A percentile compares a stretch with the other conserved stretches of the same genome.
phyloP scores from a whole-genome alignment of 2,888 invertebrate species.

The Cantharis flavilabris region DNA sequence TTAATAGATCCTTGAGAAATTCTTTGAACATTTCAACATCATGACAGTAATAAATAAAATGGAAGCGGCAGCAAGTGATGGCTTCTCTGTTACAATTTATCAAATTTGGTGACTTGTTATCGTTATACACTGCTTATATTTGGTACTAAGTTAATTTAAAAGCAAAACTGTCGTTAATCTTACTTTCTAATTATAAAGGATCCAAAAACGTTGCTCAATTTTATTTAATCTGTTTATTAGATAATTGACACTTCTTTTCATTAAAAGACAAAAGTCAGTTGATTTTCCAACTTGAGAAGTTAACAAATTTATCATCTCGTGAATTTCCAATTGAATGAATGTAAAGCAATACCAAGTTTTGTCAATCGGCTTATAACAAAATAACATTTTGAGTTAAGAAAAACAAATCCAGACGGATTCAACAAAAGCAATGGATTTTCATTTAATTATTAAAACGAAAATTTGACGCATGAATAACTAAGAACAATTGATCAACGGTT shows the following conservation, averaged over 20 bases:
- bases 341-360: not conserved
- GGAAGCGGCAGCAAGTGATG: not conserved
- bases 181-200: constrained; percentile 6
- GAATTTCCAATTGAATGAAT: not conserved
- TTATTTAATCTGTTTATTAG: constrained; percentile 11
- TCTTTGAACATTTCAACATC: not conserved
- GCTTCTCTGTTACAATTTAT: not conserved
- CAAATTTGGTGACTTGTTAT: not conserved
- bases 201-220: constrained; percentile 9
- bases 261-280: not conserved
- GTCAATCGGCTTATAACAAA: not conserved
- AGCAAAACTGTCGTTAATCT: constrained; percentile 11
- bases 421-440: not conserved
- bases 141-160: constrained; percentile 4
- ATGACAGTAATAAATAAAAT: not conserved
- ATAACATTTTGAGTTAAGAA: not conserved
- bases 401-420: not conserved
- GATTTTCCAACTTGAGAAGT: not conserved
- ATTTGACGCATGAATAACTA: constrained; percentile 4
- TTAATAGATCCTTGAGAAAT: not conserved
- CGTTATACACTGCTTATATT: not conserved
- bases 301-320: not conserved
- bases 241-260: constrained; percentile 8
- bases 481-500: constrained; percentile 3
- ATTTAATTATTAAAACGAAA: not conserved